These are phyloP conservation scores for Prionailurus bengalensis DNA, from an alignment of 2,113 vertebrate species.

Conservation along the genomic window DNA sequence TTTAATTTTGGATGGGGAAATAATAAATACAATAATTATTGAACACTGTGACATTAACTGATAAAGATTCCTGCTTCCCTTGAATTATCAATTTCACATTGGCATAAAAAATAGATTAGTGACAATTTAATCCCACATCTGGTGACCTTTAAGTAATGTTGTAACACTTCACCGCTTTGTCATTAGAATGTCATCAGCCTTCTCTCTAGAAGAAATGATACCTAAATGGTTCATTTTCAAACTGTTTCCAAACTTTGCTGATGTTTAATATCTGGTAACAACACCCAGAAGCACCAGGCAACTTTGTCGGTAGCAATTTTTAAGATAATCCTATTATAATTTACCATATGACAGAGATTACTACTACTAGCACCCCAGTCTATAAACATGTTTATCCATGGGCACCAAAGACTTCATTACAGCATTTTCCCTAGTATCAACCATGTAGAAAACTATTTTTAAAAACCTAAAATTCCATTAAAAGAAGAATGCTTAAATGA, in stretches of 20 bases:
- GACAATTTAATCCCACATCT: conserved; percentile 87
- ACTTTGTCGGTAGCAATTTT: background rate
- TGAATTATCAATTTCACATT: conserved; percentile 86
- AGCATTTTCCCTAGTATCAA: background rate
- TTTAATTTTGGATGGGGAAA: conserved; percentile 89
- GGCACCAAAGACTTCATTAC: conserved; percentile 33
- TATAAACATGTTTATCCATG: conserved; percentile 29
- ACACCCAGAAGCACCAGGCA: conserved; percentile 60
- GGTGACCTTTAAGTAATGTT: conserved; percentile 89
- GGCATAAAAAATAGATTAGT: conserved; percentile 88
- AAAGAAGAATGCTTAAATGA: conserved; percentile 16
- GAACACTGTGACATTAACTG: conserved; percentile 88
- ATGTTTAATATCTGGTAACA: conserved; percentile 66
- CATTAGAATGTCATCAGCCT: conserved; percentile 82
- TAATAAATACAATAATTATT: conserved; percentile 90
- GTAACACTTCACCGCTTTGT: conserved; percentile 83
- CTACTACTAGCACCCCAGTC: background rate
- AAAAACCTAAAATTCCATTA: conserved; percentile 3
- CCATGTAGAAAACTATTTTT: background rate
- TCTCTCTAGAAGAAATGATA: conserved; percentile 81
- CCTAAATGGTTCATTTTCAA: conserved; percentile 73
- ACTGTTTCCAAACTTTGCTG: conserved; percentile 72
- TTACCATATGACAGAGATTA: background rate
- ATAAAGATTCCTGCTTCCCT: conserved; percentile 86
- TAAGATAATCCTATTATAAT: conserved; percentile 22